phyloP scores from a whole-genome alignment of 1,140 invertebrate species.

The Antheraea mylitta region DNA sequence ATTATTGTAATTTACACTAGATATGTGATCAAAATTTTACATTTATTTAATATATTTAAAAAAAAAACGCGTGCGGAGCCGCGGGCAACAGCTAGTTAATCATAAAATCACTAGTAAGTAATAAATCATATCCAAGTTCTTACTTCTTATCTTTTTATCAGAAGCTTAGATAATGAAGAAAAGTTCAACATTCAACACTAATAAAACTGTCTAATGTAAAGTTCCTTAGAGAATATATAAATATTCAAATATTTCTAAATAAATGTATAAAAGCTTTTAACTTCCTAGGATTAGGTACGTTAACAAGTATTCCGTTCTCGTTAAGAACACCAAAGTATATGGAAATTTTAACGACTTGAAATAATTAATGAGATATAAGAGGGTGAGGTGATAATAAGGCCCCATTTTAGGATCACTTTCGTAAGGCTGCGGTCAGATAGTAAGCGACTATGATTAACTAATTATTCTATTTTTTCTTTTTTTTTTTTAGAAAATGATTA shows the following conservation, averaged over 20 bases:
- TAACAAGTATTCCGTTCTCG: not conserved
- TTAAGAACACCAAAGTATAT: constrained; percentile 9
- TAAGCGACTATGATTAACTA: constrained; percentile 9
- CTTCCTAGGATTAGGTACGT: not conserved
- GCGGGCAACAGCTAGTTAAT: too few species aligned
- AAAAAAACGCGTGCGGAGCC: too few species aligned
- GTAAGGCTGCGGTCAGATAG: constrained; percentile 28
- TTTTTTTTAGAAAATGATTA: too few species aligned
- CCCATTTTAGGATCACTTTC: constrained; percentile 32
- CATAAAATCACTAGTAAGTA: too few species aligned
- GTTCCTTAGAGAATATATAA: not conserved
- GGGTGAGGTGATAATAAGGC: constrained; percentile 50
- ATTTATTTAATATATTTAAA: too few species aligned
- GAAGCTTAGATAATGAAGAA: not conserved
- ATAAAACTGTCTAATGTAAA: not conserved
- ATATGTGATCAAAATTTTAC: too few species aligned
- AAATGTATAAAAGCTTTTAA: constrained; percentile 8
- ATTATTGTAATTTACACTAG: too few species aligned
- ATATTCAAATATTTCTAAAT: not conserved
- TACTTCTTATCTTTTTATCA: not conserved
- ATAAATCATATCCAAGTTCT: too few species aligned
- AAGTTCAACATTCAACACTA: not conserved
- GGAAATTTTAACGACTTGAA: constrained; percentile 35
- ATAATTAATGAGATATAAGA: constrained; percentile 36
- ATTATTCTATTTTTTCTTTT: not conserved